phyloP scores from a whole-genome alignment of 1,140 invertebrate genomes.

The Heliothis subflexa region DNA sequence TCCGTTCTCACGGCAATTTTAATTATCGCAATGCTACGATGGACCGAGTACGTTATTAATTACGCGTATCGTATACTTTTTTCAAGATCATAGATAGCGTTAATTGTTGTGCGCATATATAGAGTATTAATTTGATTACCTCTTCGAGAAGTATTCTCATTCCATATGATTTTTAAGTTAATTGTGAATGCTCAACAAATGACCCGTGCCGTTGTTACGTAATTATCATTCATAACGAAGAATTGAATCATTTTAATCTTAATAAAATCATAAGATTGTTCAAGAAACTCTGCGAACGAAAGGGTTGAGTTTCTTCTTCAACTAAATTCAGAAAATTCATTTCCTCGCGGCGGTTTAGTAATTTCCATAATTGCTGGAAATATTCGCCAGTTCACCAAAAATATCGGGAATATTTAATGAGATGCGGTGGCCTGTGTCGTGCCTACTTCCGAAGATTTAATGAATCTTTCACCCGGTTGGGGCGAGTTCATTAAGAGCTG shows the following conservation, averaged over 20 bases:
- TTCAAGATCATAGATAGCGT: not conserved
- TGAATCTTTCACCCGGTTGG: conserved; percentile 55
- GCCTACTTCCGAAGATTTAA: conserved; percentile 60
- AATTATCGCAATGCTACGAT: conserved; percentile 20
- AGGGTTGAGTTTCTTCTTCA: conserved; percentile 23
- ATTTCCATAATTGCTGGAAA: conserved; percentile 48
- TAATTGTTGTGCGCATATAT: not conserved
- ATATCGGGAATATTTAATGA: conserved; percentile 54
- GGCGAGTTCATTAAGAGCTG: conserved; percentile 57
- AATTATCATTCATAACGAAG: conserved; percentile 16
- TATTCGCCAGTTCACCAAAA: conserved; percentile 45
- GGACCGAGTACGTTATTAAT: not conserved
- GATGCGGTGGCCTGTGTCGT: conserved; percentile 48
- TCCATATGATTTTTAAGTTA: too few relatives aligned
- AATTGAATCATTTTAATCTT: conserved; percentile 22
- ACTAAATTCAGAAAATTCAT: conserved; percentile 39
- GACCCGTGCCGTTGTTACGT: not conserved
- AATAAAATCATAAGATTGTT: conserved; percentile 39
- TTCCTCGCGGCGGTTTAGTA: conserved; percentile 28
- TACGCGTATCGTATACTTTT: conserved; percentile 27
- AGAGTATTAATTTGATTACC: too few relatives aligned
- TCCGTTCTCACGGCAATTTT: conserved; percentile 29
- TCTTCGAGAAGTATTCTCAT: too few relatives aligned
- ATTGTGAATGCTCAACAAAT: not conserved
- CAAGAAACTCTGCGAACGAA: conserved; percentile 14